Evolutionary conservation across 2,113 vertebrate species (phyloP).

Genomic region (Malurus alboscapulatus): DNA sequence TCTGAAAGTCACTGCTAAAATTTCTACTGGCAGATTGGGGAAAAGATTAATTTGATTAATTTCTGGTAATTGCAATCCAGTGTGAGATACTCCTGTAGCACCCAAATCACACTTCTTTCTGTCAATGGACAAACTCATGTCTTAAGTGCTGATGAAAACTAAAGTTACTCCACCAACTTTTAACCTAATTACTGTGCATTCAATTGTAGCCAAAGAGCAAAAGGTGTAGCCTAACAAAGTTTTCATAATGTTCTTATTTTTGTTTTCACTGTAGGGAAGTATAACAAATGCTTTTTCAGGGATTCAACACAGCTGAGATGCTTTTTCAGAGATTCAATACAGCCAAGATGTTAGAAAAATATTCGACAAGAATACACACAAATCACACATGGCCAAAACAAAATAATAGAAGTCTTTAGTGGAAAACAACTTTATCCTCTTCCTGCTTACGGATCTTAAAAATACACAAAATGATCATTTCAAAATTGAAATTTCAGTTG

Average conservation of each 20-base stretch:
- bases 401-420: conserved; percentile 75
- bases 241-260: neutral
- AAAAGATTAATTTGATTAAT: neutral
- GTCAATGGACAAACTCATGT: neutral
- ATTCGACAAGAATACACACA: conserved; percentile 56
- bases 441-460: conserved; percentile 60
- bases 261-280: neutral
- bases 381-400: conserved; percentile 72
- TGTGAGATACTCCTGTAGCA: neutral
- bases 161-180: neutral
- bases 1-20: neutral
- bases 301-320: neutral
- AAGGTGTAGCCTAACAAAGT: neutral
- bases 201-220: neutral
- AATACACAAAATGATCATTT: conserved; percentile 67
- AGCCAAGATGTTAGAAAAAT: conserved; percentile 24
- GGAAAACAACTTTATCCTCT: conserved; percentile 67
- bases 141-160: neutral
- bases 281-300: neutral
- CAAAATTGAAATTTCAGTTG: conserved; percentile 58
- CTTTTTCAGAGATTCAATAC: neutral
- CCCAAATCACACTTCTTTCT: neutral
- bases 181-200: neutral
- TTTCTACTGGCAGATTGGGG: neutral
- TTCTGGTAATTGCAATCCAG: neutral